These are phyloP conservation scores for Adelges cooleyi DNA, from an alignment of 1,140 invertebrate species.

Conservation along the genomic window DNA sequence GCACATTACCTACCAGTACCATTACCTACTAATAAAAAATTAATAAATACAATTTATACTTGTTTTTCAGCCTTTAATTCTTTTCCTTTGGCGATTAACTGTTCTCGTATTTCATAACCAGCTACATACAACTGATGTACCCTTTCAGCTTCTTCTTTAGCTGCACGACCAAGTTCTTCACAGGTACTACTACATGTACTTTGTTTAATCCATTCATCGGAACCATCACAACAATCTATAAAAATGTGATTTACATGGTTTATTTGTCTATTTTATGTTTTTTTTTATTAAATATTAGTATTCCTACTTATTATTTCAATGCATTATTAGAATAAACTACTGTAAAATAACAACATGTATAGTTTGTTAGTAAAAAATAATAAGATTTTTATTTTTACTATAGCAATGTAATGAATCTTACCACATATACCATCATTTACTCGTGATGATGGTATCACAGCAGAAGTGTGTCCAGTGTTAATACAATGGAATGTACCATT, in stretches of 20 bases:
- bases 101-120: background rate
- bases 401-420: slow-evolving; percentile 34
- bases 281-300: too few relatives aligned
- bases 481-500: slow-evolving; percentile 82
- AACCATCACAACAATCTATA: slow-evolving; percentile 91
- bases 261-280: too few relatives aligned
- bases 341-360: too few relatives aligned
- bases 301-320: too few relatives aligned
- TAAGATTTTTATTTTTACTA: background rate
- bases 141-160: slow-evolving; percentile 50
- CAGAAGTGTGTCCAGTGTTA: slow-evolving; percentile 71
- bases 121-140: background rate
- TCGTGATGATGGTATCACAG: slow-evolving; percentile 71
- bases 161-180: slow-evolving; percentile 65
- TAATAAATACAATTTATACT: background rate
- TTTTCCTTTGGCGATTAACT: background rate
- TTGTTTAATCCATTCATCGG: slow-evolving; percentile 68
- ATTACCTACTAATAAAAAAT: background rate
- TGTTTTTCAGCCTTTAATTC: background rate
- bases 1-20: too few relatives aligned
- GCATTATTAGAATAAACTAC: too few relatives aligned
- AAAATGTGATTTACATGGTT: background rate
- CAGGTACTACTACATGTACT: slow-evolving; percentile 63
- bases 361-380: background rate
- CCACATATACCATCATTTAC: slow-evolving; percentile 95